Conservation (phyloP, 2,113 vertebrate genomes). For the Lycaon pictus region DNA sequence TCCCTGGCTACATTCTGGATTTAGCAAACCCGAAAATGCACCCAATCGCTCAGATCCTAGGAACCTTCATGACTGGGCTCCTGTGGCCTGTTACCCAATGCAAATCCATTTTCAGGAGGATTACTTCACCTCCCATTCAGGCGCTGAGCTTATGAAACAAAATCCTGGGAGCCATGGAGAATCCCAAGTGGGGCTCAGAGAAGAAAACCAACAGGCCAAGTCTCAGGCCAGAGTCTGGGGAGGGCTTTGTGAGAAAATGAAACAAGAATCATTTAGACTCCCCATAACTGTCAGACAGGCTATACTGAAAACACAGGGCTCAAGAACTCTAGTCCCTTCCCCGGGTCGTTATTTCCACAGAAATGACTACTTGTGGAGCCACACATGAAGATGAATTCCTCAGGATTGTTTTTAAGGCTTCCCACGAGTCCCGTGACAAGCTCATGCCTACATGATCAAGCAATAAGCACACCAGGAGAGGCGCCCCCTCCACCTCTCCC, state of each 20-base stretch:
- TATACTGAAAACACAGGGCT: not conserved
- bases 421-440: not conserved
- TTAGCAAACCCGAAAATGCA: not conserved
- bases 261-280: not conserved
- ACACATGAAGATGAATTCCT: not conserved
- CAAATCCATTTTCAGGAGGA: slow-evolving; percentile 57
- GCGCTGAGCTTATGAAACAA: slow-evolving; percentile 47
- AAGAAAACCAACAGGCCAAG: slow-evolving; percentile 26
- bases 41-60: slow-evolving; percentile 10
- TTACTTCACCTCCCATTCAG: slow-evolving; percentile 52
- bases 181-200: not conserved
- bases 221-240: not conserved
- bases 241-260: not conserved
- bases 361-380: not conserved
- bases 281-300: not conserved
- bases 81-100: not conserved
- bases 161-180: slow-evolving; percentile 43
- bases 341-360: not conserved
- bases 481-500: not conserved
- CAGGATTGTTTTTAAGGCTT: slow-evolving; percentile 24
- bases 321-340: not conserved
- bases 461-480: not conserved
- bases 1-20: not conserved
- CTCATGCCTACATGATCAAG: not conserved
- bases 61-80: not conserved